Percentiles rank a stretch among this genome's conserved stretches.
Conservation (phyloP, 2,797 vertebrate species). For the Carduelis carduelis region DNA sequence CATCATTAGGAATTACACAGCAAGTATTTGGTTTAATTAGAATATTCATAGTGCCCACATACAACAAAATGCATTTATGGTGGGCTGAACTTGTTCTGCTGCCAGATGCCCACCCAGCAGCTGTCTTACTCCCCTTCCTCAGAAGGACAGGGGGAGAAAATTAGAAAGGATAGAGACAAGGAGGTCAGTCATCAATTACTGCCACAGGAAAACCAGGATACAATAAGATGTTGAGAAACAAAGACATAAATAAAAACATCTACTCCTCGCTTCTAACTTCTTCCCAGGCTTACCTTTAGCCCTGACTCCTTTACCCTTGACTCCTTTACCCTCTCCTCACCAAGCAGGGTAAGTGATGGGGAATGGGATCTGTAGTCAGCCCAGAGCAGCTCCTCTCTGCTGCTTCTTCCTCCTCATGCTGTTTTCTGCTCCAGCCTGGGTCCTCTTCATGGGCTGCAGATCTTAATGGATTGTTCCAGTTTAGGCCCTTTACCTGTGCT, state of each 20-base stretch:
- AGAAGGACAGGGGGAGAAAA: neutral
- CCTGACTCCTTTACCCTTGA: neutral
- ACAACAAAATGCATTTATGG: neutral
- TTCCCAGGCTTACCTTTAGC: neutral
- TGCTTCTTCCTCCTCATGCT: neutral
- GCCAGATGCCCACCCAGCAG: neutral
- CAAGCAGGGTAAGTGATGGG: rapidly evolving
- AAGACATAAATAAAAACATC: neutral
- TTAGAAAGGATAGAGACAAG: neutral
- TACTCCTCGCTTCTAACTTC: neutral
- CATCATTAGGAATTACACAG: neutral
- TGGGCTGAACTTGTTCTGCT: neutral
- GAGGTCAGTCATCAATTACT: neutral
- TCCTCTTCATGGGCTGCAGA: neutral
- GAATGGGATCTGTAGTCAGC: neutral
- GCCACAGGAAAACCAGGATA: neutral
- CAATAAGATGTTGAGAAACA: neutral
- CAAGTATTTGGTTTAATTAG: neutral
- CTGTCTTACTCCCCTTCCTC: neutral
- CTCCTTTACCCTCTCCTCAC: neutral
- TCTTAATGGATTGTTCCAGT: neutral
- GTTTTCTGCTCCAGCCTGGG: neutral
- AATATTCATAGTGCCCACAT: neutral
- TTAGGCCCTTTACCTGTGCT: neutral
- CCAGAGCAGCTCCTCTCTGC: neutral